Evolutionary conservation across 2,113 vertebrate species (phyloP), one percentile per base, ranked within the genome.

Genomic region (Aphyosemion australe): DNA sequence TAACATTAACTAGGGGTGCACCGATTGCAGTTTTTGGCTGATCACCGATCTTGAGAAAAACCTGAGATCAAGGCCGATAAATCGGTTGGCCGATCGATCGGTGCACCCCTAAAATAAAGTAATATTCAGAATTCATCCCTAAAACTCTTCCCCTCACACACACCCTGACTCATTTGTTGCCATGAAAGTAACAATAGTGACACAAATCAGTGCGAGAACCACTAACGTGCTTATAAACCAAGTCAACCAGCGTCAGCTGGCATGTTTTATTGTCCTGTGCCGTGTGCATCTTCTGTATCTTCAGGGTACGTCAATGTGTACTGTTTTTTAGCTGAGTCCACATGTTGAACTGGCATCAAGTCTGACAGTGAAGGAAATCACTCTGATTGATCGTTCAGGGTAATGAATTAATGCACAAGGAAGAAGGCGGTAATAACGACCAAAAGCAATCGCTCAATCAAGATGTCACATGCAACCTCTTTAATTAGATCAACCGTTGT

Each of bases 151-250:
- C 15, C 50, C 34, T 34, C 20, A 21, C 19, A 55, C 37, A 51
- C 19, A 73, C 19, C 3, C 61, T 53, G 61, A 73, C 32, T 77
- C 39, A 43, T 72, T 34, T 52, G 42, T 32, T 34, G 51, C 61
- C 18, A 49, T 57, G 26, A 67, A 63, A 26, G 53, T 16, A 13
- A 62, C 37, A 59, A 8, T 41, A 48, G 39, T 4, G 12, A 26
- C 45, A 14, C 31, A 31, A 64, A 53, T 59, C 18, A 41, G 13
- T 2, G 0, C 21, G 9, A 26, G 26, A 61, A 12, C 4, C 0
- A 0, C 37, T 6, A 12, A 26, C 4, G 3, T 8, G 9, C 41
- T 12, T 42, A 42, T 12, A 12, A 12, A 42, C 41, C 46, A 19
- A 47, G 45, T 48, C n/a, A 19, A 48, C 46, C 2, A 18, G n/a